Percentiles rank a stretch among this genome's conserved stretches.
These are phyloP conservation scores for Ciconia nigra DNA, from an alignment of 2,797 vertebrate genomes.

Conservation along the genomic window DNA sequence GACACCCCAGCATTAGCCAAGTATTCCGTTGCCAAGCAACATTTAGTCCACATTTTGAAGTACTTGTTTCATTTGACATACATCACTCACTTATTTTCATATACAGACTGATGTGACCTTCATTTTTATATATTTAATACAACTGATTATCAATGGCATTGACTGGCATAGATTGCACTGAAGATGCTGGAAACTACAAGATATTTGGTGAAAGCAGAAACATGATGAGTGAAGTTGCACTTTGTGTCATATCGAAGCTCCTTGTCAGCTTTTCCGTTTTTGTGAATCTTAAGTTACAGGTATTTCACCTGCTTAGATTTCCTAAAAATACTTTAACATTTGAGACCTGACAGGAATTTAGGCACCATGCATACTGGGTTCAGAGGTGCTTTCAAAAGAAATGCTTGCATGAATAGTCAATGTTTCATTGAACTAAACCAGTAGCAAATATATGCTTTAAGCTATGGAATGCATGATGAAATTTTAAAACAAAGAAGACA, in stretches of 20 bases:
- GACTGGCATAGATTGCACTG: not conserved
- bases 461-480: not conserved
- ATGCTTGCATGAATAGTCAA: not conserved
- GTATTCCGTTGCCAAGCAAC: constrained; percentile 36
- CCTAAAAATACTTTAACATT: not conserved
- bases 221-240: not conserved
- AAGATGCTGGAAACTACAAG: not conserved
- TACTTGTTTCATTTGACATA: not conserved
- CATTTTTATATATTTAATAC: not conserved
- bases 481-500: not conserved
- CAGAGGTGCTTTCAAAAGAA: not conserved
- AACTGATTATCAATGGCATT: not conserved
- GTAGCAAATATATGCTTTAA: not conserved
- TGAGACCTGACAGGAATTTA: not conserved
- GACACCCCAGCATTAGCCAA: not conserved
- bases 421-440: not conserved
- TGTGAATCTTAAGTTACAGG: not conserved
- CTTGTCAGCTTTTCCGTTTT: not conserved
- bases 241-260: not conserved
- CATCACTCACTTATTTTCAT: not conserved
- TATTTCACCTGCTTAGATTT: not conserved
- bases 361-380: not conserved
- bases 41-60: not conserved
- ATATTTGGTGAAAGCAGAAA: not conserved
- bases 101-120: not conserved